Percentiles rank a stretch among this genome's conserved stretches.
Conservation (phyloP, 2,888 invertebrate genomes). For the Chalcis sispes region DNA sequence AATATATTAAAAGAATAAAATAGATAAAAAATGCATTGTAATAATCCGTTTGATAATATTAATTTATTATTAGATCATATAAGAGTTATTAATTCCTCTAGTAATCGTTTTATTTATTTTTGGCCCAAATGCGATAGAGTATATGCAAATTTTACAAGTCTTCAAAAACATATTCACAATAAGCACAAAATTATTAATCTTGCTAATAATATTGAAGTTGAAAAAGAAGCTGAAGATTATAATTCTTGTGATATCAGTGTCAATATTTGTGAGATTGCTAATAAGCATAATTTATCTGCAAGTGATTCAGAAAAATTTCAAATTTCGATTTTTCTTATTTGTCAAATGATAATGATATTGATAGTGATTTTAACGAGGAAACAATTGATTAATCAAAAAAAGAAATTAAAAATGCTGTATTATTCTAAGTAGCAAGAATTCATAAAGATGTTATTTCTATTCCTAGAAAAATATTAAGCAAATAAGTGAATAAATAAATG, state of each 20-base stretch:
- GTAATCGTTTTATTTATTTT: background rate
- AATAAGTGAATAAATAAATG: background rate
- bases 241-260: background rate
- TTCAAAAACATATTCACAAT: conserved; percentile 1
- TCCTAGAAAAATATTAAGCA: background rate
- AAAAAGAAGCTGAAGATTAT: background rate
- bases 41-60: background rate
- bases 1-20: background rate
- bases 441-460: conserved; percentile 15
- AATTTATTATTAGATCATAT: conserved; percentile 1
- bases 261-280: background rate
- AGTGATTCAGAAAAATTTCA: background rate
- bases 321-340: background rate
- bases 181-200: background rate
- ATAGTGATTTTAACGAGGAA: background rate
- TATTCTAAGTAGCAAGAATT: background rate
- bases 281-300: background rate
- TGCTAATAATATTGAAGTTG: background rate
- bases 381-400: background rate
- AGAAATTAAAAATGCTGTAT: background rate
- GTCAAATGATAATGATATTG: background rate
- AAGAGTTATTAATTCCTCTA: background rate
- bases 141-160: background rate
- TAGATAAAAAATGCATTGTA: background rate
- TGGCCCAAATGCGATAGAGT: background rate